phyloP scores from a whole-genome alignment of 2,113 vertebrate species.

The Struthidea cinerea region DNA sequence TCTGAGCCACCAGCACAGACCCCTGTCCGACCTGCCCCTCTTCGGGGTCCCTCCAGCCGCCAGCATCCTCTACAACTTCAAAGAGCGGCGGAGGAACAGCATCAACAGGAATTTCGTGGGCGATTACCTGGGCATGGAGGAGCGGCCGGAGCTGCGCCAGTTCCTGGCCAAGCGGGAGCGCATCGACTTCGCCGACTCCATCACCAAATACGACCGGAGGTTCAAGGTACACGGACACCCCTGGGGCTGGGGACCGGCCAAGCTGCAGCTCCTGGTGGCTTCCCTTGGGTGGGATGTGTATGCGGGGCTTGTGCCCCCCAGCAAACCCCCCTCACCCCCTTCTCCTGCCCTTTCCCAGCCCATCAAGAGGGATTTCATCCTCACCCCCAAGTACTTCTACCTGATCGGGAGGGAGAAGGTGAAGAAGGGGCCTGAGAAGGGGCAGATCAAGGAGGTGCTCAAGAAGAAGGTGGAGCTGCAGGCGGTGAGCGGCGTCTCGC shows the following conservation, averaged over 20 bases:
- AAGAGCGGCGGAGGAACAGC: constrained; percentile 91
- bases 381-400: constrained; percentile 90
- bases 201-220: constrained; percentile 94
- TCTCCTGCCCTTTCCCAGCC: constrained; percentile 66
- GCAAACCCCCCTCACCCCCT: not conserved
- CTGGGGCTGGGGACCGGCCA: not conserved
- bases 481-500: constrained; percentile 77
- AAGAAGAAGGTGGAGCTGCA: constrained; percentile 91
- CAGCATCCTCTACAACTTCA: constrained; percentile 92
- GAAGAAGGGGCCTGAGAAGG: constrained; percentile 95
- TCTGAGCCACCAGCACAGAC: not conserved
- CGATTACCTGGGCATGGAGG: constrained; percentile 95
- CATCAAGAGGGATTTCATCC: constrained; percentile 93
- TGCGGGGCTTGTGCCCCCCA: accelerated
- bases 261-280: not conserved
- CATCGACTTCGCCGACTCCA: constrained; percentile 87
- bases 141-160: constrained; percentile 88
- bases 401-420: constrained; percentile 93
- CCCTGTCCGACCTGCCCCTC: not conserved
- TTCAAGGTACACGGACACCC: constrained; percentile 82
- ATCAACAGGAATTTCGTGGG: constrained; percentile 98
- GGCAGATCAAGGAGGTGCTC: constrained; percentile 90
- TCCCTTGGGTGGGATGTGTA: not conserved
- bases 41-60: constrained; percentile 73
- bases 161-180: constrained; percentile 91